These are phyloP conservation scores for Oscheius onirici DNA, from an alignment of 2,888 invertebrate genomes.

Conservation along the genomic window DNA sequence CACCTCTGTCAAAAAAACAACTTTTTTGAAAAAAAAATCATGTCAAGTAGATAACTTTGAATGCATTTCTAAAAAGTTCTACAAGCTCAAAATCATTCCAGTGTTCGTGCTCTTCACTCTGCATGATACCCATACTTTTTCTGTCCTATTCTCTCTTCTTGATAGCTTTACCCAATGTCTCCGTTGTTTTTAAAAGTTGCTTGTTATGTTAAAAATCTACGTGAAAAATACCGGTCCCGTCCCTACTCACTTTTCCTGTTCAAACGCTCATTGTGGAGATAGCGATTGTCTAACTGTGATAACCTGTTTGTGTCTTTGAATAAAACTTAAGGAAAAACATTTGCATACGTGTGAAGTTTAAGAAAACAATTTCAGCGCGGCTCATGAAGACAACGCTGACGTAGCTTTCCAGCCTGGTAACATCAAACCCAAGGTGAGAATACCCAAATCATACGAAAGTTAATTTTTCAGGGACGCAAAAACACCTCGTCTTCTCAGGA, in stretches of 20 bases:
- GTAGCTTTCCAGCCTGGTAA: slow-evolving; percentile 43
- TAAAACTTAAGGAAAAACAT: not conserved
- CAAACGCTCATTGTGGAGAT: not conserved
- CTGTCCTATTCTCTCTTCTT: too few relatives aligned
- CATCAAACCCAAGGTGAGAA: slow-evolving; percentile 5
- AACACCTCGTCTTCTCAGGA: slow-evolving; percentile 18
- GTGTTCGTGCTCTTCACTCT: too few relatives aligned
- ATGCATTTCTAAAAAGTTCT: too few relatives aligned
- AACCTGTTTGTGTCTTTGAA: not conserved
- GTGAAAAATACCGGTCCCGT: not conserved
- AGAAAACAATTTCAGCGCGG: slow-evolving; percentile 34
- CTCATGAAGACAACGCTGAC: slow-evolving; percentile 28
- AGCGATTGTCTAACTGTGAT: not conserved
- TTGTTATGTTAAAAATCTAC: not conserved
- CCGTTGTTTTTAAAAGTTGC: too few relatives aligned
- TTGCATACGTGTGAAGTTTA: not conserved
- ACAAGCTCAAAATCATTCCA: too few relatives aligned
- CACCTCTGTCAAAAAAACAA: too few relatives aligned
- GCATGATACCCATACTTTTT: too few relatives aligned
- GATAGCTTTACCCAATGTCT: not conserved
- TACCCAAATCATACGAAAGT: not conserved
- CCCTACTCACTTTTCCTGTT: not conserved
- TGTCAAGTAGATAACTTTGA: too few relatives aligned
- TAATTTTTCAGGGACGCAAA: slow-evolving; percentile 12
- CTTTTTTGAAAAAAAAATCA: too few relatives aligned